Percentiles rank a stretch among this genome's conserved stretches.
phyloP scores from a whole-genome alignment of 2,888 invertebrate genomes.

The Drosophila peninsularis region DNA sequence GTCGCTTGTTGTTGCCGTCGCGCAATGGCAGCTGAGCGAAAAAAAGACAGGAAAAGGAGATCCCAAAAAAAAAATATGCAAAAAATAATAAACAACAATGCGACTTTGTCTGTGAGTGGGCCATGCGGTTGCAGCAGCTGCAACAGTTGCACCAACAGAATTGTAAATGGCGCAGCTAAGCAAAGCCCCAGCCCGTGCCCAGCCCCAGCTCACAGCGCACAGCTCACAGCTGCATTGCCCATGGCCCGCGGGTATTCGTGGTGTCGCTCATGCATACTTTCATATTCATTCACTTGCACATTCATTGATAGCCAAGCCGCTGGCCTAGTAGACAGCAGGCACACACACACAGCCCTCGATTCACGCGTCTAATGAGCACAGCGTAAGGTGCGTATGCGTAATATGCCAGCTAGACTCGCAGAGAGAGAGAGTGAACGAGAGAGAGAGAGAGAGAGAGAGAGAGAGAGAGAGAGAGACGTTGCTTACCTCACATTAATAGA shows the following conservation, averaged over 20 bases:
- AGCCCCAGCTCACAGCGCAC: too few species aligned
- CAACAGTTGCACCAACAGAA: slow-evolving; percentile 49
- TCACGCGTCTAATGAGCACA: slow-evolving; percentile 7
- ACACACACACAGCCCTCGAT: background rate
- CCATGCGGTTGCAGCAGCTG: slow-evolving; percentile 51
- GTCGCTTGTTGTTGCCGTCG: slow-evolving; percentile 50
- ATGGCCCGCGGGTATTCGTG: slow-evolving; percentile 33
- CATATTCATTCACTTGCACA: slow-evolving; percentile 43
- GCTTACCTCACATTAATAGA: background rate
- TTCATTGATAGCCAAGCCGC: slow-evolving; percentile 29
- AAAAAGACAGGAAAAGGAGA: slow-evolving; percentile 12
- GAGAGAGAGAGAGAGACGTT: background rate
- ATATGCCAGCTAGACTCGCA: background rate
- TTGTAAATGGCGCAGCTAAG: slow-evolving; percentile 44
- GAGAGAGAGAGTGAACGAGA: background rate
- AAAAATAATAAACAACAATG: slow-evolving; percentile 54
- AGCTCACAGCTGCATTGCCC: slow-evolving; percentile 17
- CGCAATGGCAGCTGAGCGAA: slow-evolving; percentile 38
- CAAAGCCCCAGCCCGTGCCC: slow-evolving; percentile 10
- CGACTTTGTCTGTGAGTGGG: slow-evolving; percentile 50
- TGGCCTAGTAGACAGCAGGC: slow-evolving; percentile 8
- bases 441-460: background rate
- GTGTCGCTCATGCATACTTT: slow-evolving; percentile 44
- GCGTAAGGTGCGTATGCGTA: slow-evolving; percentile 13
- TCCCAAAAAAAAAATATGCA: slow-evolving; percentile 16